Percentiles rank a stretch among this genome's conserved stretches.
Conservation (phyloP, 2,888 invertebrate species). For the Stegophylla sp. region DNA sequence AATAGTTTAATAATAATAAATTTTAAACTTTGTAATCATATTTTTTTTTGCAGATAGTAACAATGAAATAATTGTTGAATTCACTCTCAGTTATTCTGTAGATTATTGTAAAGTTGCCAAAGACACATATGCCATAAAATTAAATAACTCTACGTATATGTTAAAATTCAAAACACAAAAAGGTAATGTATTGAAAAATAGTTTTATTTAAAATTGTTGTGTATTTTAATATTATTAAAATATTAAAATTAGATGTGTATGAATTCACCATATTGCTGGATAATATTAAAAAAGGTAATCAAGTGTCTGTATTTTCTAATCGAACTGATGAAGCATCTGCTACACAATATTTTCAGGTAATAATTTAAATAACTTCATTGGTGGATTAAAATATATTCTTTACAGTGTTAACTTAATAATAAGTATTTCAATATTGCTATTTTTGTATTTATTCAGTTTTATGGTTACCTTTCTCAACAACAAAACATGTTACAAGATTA, state of each 20-base stretch:
- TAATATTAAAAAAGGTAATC: conserved; percentile 76
- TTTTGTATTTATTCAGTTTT: conserved; percentile 74
- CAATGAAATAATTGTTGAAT: conserved; percentile 25
- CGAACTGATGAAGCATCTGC: conserved; percentile 98
- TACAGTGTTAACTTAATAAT: not conserved
- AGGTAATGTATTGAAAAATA: conserved; percentile 1
- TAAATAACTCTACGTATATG: conserved; percentile 28
- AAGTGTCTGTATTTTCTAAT: conserved; percentile 86
- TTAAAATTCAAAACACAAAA: conserved; percentile 41
- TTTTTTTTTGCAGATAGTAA: conserved; percentile 34
- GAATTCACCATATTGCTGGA: conserved; percentile 77
- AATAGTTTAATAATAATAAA: too few species aligned
- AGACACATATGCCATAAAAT: conserved; percentile 47
- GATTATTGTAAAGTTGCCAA: conserved; percentile 51
- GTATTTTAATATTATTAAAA: not conserved
- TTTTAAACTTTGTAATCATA: not conserved
- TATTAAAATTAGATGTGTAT: conserved; percentile 70
- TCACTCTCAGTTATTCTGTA: conserved; percentile 21
- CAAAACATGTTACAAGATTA: conserved; percentile 99
- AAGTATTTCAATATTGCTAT: not conserved
- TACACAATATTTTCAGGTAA: conserved; percentile 90
- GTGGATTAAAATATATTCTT: not conserved
- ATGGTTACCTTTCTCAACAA: conserved; percentile 97
- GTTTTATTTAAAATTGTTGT: not conserved
- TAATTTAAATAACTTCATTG: not conserved